Percentiles rank a stretch among this genome's conserved stretches.
These are phyloP conservation scores for Leptopilina boulardi DNA, from an alignment of 1,140 invertebrate species.

Conservation along the genomic window DNA sequence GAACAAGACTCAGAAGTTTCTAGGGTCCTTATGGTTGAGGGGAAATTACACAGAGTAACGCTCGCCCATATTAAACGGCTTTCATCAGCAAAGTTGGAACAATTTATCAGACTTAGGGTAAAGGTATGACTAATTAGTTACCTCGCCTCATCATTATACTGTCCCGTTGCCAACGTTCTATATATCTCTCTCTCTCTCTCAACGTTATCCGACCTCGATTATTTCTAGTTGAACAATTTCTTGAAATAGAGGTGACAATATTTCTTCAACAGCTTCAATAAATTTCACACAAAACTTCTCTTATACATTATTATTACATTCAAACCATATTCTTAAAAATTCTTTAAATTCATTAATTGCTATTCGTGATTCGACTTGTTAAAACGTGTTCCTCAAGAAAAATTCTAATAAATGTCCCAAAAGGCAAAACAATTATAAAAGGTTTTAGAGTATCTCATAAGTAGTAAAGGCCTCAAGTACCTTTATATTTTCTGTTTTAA, in stretches of 20 bases:
- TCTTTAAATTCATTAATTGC: too few species aligned
- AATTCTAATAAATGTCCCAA: too few species aligned
- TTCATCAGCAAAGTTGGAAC: conserved; percentile 68
- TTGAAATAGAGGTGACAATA: conserved; percentile 36
- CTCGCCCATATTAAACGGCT: conserved; percentile 67
- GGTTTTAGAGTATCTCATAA: not conserved
- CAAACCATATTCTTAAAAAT: too few species aligned
- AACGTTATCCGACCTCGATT: conserved; percentile 55
- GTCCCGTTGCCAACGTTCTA: conserved; percentile 52
- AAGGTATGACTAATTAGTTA: conserved; percentile 71
- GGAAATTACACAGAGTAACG: conserved; percentile 57
- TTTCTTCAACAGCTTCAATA: conserved; percentile 12
- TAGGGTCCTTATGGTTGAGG: conserved; percentile 53
- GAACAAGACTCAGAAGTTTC: conserved; percentile 57
- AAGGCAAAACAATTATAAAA: too few species aligned
- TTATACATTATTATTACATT: too few species aligned
- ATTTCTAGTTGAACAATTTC: conserved; percentile 55
- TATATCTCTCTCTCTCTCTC: too few species aligned
- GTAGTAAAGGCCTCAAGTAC: not conserved
- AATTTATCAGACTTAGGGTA: conserved; percentile 68
- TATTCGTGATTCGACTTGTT: too few species aligned
- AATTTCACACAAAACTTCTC: not conserved
- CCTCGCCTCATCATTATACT: conserved; percentile 63
- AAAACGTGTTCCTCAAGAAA: too few species aligned
- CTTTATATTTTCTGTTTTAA: not conserved